Evolutionary conservation across 2,113 vertebrate species (phyloP), one percentile per base, ranked within the genome.

Genomic region (Pogona vitticeps): DNA sequence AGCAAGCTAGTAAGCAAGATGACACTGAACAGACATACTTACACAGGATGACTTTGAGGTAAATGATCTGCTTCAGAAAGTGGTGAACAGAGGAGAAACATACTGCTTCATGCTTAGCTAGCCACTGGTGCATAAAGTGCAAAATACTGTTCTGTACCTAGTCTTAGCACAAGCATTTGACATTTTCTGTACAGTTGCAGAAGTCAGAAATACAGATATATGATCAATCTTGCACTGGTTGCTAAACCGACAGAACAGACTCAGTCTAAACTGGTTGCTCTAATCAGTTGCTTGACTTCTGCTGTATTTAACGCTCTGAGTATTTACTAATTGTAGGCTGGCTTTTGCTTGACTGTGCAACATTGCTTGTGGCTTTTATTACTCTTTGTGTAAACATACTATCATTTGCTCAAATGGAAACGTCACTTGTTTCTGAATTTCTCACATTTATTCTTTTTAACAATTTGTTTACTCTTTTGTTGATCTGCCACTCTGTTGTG

Each of bases 311-410:
- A 18, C 6, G 20, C 58, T 91, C 71, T 28, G 8, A 10, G 10
- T 31, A 42, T 6, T 85, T 76, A 84, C 85, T 71, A 31, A n/a
- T 56, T 58, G 7, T 70, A 31, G 1, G 4, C 83, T 31, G 72
- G 68, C 18, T 73, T 76, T n/a, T 59, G 77, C 77, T 77, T 90
- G 76, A 58, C 56, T 85, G n/a, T 18, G 76, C 78, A 70, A 59
- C 52, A 31, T 1, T 1, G 42, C 46, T 9, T 28, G 8, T 42
- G 33, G 40, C 59, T 85, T 21, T 38, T 52, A 3, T 58, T 83
- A 76, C 63, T 70, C 9, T 71, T 82, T 85, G 56, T 73, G 23
- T 61, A 63, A 72, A 82, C 70, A 85, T 13, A 42, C 23, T 3
- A 38, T 58, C 23, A 31, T 61, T 75, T 75, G 58, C 33, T 12